A percentile compares a stretch with the other conserved stretches of the same genome.
Evolutionary conservation across 1,140 invertebrate genomes (phyloP).

Genomic region (Drosophila nebulosa): DNA sequence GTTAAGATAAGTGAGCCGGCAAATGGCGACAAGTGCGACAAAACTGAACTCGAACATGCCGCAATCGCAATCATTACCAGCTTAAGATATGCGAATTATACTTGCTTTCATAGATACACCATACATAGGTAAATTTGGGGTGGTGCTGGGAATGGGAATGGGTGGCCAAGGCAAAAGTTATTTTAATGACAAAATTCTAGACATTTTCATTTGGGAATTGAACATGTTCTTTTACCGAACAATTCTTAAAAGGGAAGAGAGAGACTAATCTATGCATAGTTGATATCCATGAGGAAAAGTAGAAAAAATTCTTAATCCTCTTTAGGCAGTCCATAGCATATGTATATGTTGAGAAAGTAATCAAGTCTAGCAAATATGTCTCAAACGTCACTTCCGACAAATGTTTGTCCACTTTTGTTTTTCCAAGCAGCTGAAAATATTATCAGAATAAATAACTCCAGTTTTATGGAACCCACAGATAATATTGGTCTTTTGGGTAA

Average conservation of each 20-base stretch:
- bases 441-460: no score
- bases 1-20: conserved; percentile 77
- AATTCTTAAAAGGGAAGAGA: not conserved
- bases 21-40: conserved; percentile 75
- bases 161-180: no score
- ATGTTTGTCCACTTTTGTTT: no score
- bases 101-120: conserved; percentile 22
- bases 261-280: not conserved
- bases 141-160: not conserved
- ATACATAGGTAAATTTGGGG: not conserved
- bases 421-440: no score
- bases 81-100: conserved; percentile 56
- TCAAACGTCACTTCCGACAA: no score
- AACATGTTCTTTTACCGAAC: not conserved
- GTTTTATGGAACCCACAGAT: no score
- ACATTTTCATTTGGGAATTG: not conserved
- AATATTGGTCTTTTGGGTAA: no score
- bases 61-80: conserved; percentile 69
- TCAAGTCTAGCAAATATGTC: no score
- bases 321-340: no score
- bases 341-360: no score
- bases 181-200: not conserved
- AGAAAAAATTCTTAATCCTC: no score
- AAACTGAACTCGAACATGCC: conserved; percentile 48
- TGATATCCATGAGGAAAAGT: no score